Evolutionary conservation across 2,797 vertebrate species (phyloP), one percentile per base, ranked within the genome.

Genomic region (Antrozous pallidus): DNA sequence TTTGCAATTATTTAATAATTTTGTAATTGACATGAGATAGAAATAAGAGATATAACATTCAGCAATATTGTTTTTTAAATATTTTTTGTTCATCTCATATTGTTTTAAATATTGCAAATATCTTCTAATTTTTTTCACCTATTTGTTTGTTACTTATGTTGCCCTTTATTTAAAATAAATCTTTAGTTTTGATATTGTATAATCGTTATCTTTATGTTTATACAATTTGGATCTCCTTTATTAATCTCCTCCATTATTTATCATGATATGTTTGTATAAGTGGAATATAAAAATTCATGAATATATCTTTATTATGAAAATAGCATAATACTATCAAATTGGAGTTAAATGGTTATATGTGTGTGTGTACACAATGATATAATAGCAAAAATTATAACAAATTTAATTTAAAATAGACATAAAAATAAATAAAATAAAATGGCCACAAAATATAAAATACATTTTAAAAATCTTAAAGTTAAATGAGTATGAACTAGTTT

Each of bases 221-320:
- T 40, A 5, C 5, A 17, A 17, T 78, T 70, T 77, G 20, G 45
- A 2, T 54, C 16, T 86, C 61, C 49, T 49, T 88, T 58, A 85
- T 75, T 86, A 93, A 67, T 88, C 65, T 7, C 18, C 33, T n/a
- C 88, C 33, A 40, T 86, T 95, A 74, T 69, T 74, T 90, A 58
- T 3, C 47, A 36, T 69, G 40, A 61, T 74, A 73, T 40, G 22
- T 84, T 28, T 89, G 3, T 26, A 70, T 47, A 69, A 56, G 24
- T 3, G 67, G 10, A 67, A 73, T 42, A 74, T 40, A 51, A 54
- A 79, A 92, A 42, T 70, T 58, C n/a, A 63, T 12, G 18, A 93
- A 77, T 33, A 80, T 10, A 45, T 38, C 8, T 77, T 91, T 71
- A 58, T 71, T 77, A 88, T 71, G 74, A 92, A 96, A 54, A 92